Base-by-base conservation (phyloP, 2,113 vertebrate genomes). In the Thinocorus orbignyianus region DNA sequence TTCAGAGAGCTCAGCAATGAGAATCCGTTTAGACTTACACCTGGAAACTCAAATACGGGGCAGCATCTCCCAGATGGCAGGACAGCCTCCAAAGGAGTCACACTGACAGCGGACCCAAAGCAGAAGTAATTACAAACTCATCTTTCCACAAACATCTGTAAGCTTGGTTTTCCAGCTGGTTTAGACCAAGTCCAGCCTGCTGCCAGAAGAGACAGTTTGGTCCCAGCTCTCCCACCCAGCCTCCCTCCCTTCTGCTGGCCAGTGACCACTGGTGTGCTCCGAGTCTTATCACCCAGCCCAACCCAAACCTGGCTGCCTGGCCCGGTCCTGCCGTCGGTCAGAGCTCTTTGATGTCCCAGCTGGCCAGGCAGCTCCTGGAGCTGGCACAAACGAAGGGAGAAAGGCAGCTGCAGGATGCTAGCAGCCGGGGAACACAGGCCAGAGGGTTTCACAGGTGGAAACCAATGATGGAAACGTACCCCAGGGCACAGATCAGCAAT, bases 281-380 rank as follows among this genome's bases (percentile, higher is more conserved):
- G 33, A 7, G 65, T 23, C 37, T 0, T 5, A 25, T 13, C 13
- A 3, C 2, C 25, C 91, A 35, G 3, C 19, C 3, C 46, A 25
- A 52, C 82, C 9, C 26, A 44, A 17, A 6, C 2, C 64, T 2
- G 2, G 10, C 57, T 6, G 0, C 8, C 35, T 0, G 0, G 81
- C 20, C 81, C 5, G 62, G 58, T 48, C 2, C 1, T 9, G 60
- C 69, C 41, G 79, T 26, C 80, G 14, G 30, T 28, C 42, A 28
- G 77, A 28, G 4, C 11, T 7, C 54, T 52, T 1, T 2, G 44
- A 11, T 7, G 30, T 8, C 9, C 25, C 85, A 30, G 4, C 52
- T 26, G 4, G 55, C 49, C 4, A 17, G 62, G 4, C 20, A 23
- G 35, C 5, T 46, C 10, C 64, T 25, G 41, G 41, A 57, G 44